Evolutionary conservation across 2,888 invertebrate genomes (phyloP), one percentile per base, ranked within the genome.

Genomic region (Noctua comes): DNA sequence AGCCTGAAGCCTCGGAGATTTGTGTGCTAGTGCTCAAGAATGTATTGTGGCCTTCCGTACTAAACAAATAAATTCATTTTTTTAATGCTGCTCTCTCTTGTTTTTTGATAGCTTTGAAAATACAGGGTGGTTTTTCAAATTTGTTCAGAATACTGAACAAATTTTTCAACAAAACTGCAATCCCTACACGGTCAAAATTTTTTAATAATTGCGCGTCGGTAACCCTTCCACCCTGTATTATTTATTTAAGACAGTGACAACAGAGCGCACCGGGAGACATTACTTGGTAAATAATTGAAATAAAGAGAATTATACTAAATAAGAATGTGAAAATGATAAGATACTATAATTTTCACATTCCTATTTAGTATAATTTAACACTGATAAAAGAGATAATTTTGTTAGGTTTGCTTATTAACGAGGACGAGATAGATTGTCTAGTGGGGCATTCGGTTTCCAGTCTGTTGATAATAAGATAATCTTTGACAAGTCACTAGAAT

Each of bases 401-500:
- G 16, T 43, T 36, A 79, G 27, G 16, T 80, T 79, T 46, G 43
- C 51, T 46, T 54, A 59, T 18, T 66, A 71, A 70, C 21, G 79
- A 78, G 66, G 2, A 36, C 59, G 10, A 65, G n/a, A 77, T 27
- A 59, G 59, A 59, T 59, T 51, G 43, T 51, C 43, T 51, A 18
- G 51, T 16, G 24, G 3, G 18, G 18, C 21, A 43, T 77, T 43
- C 18, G 7, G 31, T 78, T 57, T 57, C 57, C 24, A 66, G 31
- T 24, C n/a, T 48, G 27, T 77, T 59, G 59, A 84, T 80, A 62
- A 27, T 68, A 79, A 54, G 18, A 68, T 54, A 62, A 79, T 79
- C 18, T n/a, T 84, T n/a, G 66, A 59, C 59, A 77, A 59, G 24
- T 43, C 36, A 27, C 36, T 18, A 68, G 36, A 46, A 59, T 68